Evolutionary conservation across 2,113 vertebrate genomes (phyloP), one percentile per base, ranked within the genome.

Genomic region (Dasyprocta punctata): DNA sequence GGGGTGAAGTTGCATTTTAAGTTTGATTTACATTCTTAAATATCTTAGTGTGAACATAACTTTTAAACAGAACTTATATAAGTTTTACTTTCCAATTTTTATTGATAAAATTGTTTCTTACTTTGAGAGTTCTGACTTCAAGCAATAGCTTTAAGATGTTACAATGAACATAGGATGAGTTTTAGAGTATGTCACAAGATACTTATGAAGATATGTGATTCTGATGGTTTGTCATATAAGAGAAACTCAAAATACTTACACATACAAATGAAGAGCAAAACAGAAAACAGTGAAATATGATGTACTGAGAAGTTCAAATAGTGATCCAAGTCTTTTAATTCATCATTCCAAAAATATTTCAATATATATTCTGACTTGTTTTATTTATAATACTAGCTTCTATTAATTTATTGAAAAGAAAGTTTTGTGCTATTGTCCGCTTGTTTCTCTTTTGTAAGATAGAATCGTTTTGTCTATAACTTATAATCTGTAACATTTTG

Each of bases 181-280:
- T 58, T 96, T 47, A 73, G 49, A 75, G 4, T 60, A 28, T 47
- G 67, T 28, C 24, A 5, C 2, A 89, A 44, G 20, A 33, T 81
- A 81, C 41, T 89, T 36, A 13, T 41, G 24, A 93, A 95, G 38
- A 71, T 91, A 65, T 47, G 30, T 36, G 93, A 95, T 75, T 44
- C 73, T 75, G 24, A 75, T 75, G 73, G 26, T 47, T 77, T 77
- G 41, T 49, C 44, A 16, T 28, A 4, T 30, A 14, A 30, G 13
- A 77, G 44, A 30, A 47, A 47, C 44, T 30, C 11, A 71, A 49
- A 47, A 47, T 7, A 47, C 13, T 49, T 7, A 30, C 26, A 77
- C 11, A 47, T 30, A 47, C 16, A 47, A 77, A 69, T 69, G 33
- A 69, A 77, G 5, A 75, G 22, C 38, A 75, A 75, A 75, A 73